Evolutionary conservation across 2,888 invertebrate genomes (phyloP).

Genomic region (Cylindroiulus punctatus): DNA sequence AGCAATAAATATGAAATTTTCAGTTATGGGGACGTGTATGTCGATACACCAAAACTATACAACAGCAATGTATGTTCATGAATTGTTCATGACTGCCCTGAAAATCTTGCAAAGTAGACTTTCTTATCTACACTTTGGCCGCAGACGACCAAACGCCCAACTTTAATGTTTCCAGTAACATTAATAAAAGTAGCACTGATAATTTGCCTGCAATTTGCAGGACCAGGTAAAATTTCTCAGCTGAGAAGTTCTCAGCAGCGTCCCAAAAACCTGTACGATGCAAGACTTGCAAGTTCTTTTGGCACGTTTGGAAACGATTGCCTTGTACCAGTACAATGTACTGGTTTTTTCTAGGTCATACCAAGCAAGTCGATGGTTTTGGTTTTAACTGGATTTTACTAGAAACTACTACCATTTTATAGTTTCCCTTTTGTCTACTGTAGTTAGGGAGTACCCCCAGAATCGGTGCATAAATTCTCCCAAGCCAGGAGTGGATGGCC

Average conservation of each 20-base stretch:
- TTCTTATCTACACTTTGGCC: no score
- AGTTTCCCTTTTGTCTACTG: background rate
- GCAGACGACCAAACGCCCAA: no score
- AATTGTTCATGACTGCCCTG: no score
- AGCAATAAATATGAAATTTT: no score
- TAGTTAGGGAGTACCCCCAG: background rate
- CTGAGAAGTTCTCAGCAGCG: background rate
- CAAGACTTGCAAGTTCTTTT: background rate
- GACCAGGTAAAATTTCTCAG: background rate
- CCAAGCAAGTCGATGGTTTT: background rate
- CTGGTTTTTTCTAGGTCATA: background rate
- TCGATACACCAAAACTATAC: no score
- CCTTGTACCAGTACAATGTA: background rate
- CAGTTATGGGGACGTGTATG: no score
- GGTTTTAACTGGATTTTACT: constrained; percentile 4
- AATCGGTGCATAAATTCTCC: background rate
- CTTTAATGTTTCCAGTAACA: no score
- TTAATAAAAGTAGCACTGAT: background rate
- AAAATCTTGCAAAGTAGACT: no score
- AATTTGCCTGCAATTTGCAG: background rate
- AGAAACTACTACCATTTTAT: background rate
- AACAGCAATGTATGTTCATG: no score
- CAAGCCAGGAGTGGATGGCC: background rate
- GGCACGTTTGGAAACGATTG: background rate
- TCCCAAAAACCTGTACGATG: background rate